A percentile compares a stretch with the other conserved stretches of the same genome.
Evolutionary conservation across 2,888 invertebrate species (phyloP).

Genomic region (Diploptera punctata): DNA sequence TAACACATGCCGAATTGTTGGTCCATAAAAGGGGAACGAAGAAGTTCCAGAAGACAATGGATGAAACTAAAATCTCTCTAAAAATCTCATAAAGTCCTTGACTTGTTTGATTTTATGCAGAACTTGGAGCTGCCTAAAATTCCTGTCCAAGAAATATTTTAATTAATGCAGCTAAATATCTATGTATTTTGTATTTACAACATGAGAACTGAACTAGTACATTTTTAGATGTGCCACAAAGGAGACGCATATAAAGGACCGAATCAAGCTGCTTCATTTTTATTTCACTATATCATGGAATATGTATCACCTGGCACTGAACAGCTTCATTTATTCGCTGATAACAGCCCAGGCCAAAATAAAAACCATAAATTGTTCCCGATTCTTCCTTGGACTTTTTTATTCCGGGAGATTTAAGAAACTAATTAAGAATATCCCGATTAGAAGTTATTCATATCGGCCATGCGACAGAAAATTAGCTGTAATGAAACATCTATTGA

Average conservation of each 20-base stretch:
- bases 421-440: not conserved
- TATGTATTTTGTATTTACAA: not conserved
- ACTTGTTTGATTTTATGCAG: not conserved
- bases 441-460: not conserved
- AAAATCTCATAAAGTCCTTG: too few relatives aligned
- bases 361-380: not conserved
- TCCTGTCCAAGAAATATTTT: not conserved
- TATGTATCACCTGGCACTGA: not conserved
- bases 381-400: not conserved
- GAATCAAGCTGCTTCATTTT: not conserved
- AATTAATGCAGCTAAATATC: too few relatives aligned
- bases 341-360: not conserved
- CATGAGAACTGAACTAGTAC: not conserved
- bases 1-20: not conserved
- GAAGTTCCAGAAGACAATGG: not conserved
- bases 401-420: conserved; percentile 3
- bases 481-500: not conserved
- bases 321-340: not conserved
- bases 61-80: not conserved
- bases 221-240: too few relatives aligned
- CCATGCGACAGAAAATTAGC: not conserved
- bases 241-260: not conserved
- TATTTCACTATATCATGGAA: conserved; percentile 2
- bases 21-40: not conserved
- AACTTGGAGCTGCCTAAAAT: too few relatives aligned